Evolutionary conservation across 2,888 invertebrate species (phyloP), one percentile per base, ranked within the genome.

Genomic region (Eurois occulta): DNA sequence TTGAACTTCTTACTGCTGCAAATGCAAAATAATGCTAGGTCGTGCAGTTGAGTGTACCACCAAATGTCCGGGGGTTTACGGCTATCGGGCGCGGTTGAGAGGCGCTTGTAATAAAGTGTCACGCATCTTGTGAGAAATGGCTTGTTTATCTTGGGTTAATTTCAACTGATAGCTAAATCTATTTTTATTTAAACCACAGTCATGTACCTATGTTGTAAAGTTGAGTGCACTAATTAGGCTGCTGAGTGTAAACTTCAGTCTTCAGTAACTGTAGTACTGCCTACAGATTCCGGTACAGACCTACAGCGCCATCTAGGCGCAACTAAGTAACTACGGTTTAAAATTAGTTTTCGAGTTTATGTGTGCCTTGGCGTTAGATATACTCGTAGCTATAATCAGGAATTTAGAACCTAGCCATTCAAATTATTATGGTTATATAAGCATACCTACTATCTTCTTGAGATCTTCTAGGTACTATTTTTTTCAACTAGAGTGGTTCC

Each of bases 11-110:
- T 32, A 60, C 18, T 60, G 8, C 28, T 28, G 7, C 58, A 58
- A 58, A 58, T 58, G 28, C 28, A 58, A 52, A 48, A 21, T 48
- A 48, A 10, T 10, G 18, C 4, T 24, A 73, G 7, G 0, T 38
- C 28, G 24, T 28, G 18, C 18, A 16, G 21, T 24, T 24, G 3
- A 55, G 18, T 55, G n/a, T 28, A 52, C 35, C 38, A 18, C 46
- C 55, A n/a, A 55, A 38, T 11, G 28, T 35, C 35, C 52, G 66
- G 60, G 75, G 75, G 35, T 52, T 67, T 60, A 75, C 66, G 8
- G 43, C 24, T 81, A 52, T 62, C 35, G 28, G 24, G 28, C n/a
- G 35, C 38, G 24, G 48, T 24, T 35, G 52, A 73, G 28, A 52
- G 41, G 35, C 41, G 24, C 64, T 78, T 64, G 41, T 62, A 48